Evolutionary conservation across 2,888 invertebrate species (phyloP), one percentile per base, ranked within the genome.

Genomic region (Apamea crenata): DNA sequence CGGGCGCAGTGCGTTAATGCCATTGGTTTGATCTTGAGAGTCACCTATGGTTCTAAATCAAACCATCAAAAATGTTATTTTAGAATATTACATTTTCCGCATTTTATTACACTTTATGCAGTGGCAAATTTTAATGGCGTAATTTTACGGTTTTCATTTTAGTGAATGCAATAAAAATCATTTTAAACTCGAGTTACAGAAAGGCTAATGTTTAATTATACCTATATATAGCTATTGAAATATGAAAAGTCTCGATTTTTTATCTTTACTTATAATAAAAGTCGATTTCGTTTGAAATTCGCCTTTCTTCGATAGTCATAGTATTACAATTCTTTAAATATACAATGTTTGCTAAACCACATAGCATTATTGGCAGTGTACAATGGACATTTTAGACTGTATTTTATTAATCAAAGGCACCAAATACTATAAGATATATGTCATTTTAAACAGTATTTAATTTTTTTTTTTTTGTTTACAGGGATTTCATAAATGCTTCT

Each of bases 401-500:
- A 70, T 66, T 78, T 77, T 67, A 8, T 77, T 59, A 47, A 77
- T 77, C n/a, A 59, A 77, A 77, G 66, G 66, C 77, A 66, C 77
- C 29, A 29, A 67, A 32, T 56, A 56, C 44, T 75, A 44, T 75
- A 69, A 47, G 47, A 36, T 21, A 16, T 67, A 53, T 29, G 14
- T 25, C 50, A 40, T 40, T n/a, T n/a, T 32, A 14, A 47, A n/a
- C n/a, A 21, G 44, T 18, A 29, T 77, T 65, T 77, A 8, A 10
- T 40, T 29, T 50, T 40, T 7, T 29, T 18, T 25, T 32, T 44
- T 7, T 21, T 40, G n/a, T 63, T 53, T 71, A 44, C 40, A 47
- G 66, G 29, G 14, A 36, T 25, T 53, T 32, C 18, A 25, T 32
- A 66, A 47, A 66, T 47, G 25, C 1, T 25, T 40, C 16, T 25